Percentiles rank a stretch among this genome's conserved stretches.
Conservation (phyloP, 2,888 invertebrate genomes). For the Lycia hirtaria region DNA sequence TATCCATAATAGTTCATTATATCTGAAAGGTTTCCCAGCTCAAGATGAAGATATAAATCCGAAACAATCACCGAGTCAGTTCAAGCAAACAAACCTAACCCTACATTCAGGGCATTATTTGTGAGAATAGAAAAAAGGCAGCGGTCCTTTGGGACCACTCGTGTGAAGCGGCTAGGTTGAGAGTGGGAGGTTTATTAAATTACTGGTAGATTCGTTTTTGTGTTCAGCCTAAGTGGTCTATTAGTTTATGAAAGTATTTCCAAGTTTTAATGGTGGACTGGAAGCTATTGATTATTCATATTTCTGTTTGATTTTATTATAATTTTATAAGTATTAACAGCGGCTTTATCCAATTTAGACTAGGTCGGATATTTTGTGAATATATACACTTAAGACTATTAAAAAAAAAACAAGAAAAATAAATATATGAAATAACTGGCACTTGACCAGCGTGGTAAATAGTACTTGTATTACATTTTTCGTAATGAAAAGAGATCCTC, state of each 20-base stretch:
- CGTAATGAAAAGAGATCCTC: too few species aligned
- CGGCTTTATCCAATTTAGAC: too few species aligned
- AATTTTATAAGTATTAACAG: neutral
- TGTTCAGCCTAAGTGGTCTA: neutral
- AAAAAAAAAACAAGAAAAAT: too few species aligned
- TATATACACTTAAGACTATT: too few species aligned
- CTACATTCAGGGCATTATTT: constrained; percentile 31
- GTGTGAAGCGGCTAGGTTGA: constrained; percentile 31
- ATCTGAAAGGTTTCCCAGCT: neutral
- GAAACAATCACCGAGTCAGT: constrained; percentile 25
- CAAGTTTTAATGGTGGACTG: neutral
- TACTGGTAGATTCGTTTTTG: constrained; percentile 7
- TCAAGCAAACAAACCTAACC: constrained; percentile 27
- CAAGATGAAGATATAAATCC: constrained; percentile 18
- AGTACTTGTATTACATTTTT: too few species aligned
- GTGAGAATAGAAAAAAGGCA: constrained; percentile 36
- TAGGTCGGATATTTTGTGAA: too few species aligned
- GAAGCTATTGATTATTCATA: neutral
- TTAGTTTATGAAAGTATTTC: neutral
- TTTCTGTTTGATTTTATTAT: neutral
- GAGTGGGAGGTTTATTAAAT: constrained; percentile 22
- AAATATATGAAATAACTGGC: too few species aligned
- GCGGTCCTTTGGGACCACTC: constrained; percentile 28
- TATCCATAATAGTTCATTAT: neutral
- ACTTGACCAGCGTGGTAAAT: too few species aligned